Percentiles rank a stretch among this genome's conserved stretches.
phyloP scores from a whole-genome alignment of 1,140 invertebrate genomes.

The Caenorhabditis brenneri region DNA sequence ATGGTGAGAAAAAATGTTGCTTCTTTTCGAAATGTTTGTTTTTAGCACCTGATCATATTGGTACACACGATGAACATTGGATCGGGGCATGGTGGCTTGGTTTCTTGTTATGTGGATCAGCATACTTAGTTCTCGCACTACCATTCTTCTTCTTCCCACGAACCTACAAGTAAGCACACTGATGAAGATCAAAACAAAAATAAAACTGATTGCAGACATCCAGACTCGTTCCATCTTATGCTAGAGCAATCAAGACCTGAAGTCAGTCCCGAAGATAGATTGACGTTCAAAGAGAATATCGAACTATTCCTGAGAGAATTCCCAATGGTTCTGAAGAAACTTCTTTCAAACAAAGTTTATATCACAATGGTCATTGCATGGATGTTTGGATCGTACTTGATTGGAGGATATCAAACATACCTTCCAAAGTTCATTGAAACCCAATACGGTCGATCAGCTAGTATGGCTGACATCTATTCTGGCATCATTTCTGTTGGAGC shows the following conservation, averaged over 20 bases:
- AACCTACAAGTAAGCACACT: constrained; percentile 1
- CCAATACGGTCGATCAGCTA: constrained; percentile 51
- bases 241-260: background rate
- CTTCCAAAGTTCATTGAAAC: constrained; percentile 55
- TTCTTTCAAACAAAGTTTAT: constrained; percentile 46
- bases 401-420: constrained; percentile 55
- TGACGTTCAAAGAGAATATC: background rate
- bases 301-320: constrained; percentile 25
- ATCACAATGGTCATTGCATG: constrained; percentile 52
- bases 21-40: background rate
- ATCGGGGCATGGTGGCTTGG: constrained; percentile 55
- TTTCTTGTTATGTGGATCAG: constrained; percentile 45
- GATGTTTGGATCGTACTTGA: constrained; percentile 54
- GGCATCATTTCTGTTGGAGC: constrained; percentile 52
- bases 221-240: constrained; percentile 37
- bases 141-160: constrained; percentile 53
- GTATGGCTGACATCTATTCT: constrained; percentile 49
- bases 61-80: constrained; percentile 51
- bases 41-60: constrained; percentile 43
- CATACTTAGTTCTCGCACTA: constrained; percentile 31
- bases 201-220: background rate
- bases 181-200: background rate
- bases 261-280: background rate
- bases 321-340: constrained; percentile 43
- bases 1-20: constrained; percentile 11